Evolutionary conservation across 2,113 vertebrate genomes (phyloP).

Genomic region (Neogale vison): DNA sequence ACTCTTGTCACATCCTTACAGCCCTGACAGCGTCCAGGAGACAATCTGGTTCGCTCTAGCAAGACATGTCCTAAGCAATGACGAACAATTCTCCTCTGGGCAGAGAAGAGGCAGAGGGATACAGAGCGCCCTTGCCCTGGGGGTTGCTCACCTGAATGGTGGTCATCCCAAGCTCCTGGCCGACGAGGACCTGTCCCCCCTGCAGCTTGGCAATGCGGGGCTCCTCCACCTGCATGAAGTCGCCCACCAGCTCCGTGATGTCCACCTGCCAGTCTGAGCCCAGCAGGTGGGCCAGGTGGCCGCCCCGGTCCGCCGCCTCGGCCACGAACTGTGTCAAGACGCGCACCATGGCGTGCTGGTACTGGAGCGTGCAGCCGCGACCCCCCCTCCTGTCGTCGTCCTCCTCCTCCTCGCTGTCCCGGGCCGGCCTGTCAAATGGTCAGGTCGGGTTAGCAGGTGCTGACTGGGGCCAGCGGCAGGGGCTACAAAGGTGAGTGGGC

Average conservation of each 20-base stretch:
- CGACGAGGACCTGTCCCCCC: slow-evolving; percentile 89
- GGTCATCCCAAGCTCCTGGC: slow-evolving; percentile 94
- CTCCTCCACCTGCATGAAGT: slow-evolving; percentile 96
- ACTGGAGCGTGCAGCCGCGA: slow-evolving; percentile 93
- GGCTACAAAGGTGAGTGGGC: fast-evolving
- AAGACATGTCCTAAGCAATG: not conserved
- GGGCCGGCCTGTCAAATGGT: slow-evolving; percentile 83
- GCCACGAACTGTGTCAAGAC: slow-evolving; percentile 94
- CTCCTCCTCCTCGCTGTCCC: slow-evolving; percentile 93
- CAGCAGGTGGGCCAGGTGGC: slow-evolving; percentile 87
- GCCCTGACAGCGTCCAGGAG: fast-evolving
- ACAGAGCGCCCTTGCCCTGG: fast-evolving
- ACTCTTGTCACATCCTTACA: no score
- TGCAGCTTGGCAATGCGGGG: slow-evolving; percentile 90
- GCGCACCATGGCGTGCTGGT: slow-evolving; percentile 91
- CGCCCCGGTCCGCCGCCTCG: slow-evolving; percentile 84
- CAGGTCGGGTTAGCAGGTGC: fast-evolving
- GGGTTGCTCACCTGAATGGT: slow-evolving; percentile 88
- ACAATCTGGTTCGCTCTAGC: not conserved
- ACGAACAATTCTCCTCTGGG: not conserved
- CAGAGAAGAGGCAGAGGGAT: no score
- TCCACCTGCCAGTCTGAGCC: slow-evolving; percentile 96
- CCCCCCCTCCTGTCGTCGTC: slow-evolving; percentile 89
- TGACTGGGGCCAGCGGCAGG: fast-evolving
- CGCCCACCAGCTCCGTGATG: slow-evolving; percentile 90